phyloP scores from a whole-genome alignment of 1,140 invertebrate species.

The Drosophila pandora region DNA sequence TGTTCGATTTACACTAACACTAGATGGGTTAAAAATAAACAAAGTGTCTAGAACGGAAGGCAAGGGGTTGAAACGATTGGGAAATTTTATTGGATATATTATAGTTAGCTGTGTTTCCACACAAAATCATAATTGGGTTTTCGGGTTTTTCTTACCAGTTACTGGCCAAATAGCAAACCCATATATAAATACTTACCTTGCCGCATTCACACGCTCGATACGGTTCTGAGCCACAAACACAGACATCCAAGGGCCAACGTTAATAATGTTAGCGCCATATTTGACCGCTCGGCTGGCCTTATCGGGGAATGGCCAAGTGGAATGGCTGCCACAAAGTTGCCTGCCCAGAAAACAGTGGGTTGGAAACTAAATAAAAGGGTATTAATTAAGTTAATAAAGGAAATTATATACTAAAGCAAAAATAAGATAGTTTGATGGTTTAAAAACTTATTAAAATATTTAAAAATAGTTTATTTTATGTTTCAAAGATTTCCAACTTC shows the following conservation, averaged over 20 bases:
- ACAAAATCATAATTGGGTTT: conserved; percentile 2
- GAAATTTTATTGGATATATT: conserved; percentile 1
- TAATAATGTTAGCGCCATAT: conserved; percentile 71
- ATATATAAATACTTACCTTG: conserved; percentile 22
- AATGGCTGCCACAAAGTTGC: conserved; percentile 59
- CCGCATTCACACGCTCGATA: conserved; percentile 38
- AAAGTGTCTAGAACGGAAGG: conserved; percentile 23
- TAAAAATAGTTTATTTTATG: not conserved
- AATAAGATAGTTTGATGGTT: not conserved
- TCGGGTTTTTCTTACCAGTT: conserved; percentile 2
- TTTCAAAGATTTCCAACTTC: not conserved
- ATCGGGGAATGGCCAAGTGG: conserved; percentile 34
- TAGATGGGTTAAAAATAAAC: conserved; percentile 69
- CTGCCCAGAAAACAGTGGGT: conserved; percentile 48
- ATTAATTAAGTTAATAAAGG: not conserved
- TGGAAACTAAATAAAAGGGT: not conserved
- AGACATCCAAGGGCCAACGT: conserved; percentile 31
- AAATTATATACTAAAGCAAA: not conserved
- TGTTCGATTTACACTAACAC: conserved; percentile 41
- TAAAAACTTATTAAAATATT: not conserved
- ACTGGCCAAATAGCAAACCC: not conserved
- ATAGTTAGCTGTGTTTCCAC: not conserved
- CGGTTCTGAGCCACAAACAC: conserved; percentile 32
- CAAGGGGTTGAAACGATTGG: conserved; percentile 14
- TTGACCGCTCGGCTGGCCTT: conserved; percentile 68